phyloP scores from a whole-genome alignment of 2,113 vertebrate genomes.

The Sclerurus mexicanus region DNA sequence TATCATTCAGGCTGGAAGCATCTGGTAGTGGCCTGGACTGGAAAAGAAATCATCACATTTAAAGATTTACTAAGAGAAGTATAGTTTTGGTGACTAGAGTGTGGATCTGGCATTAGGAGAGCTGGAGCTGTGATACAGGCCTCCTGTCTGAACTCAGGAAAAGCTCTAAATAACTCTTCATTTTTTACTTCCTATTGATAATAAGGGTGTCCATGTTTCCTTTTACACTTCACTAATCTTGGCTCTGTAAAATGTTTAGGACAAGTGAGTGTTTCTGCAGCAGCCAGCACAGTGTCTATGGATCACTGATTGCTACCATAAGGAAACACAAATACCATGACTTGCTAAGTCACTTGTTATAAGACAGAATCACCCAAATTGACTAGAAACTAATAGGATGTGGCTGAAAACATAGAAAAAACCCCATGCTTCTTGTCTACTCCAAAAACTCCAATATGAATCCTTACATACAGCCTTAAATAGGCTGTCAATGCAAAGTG shows the following conservation, averaged over 20 bases:
- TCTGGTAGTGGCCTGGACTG: background rate
- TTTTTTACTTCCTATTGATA: background rate
- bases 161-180: background rate
- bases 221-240: background rate
- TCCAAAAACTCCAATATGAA: background rate
- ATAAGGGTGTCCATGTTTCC: background rate
- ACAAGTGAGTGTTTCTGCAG: background rate
- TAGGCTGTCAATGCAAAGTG: background rate
- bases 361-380: background rate
- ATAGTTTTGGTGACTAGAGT: background rate
- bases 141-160: background rate
- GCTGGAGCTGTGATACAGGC: background rate
- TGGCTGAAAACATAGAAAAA: background rate
- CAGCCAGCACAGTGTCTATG: background rate
- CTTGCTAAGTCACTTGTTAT: background rate
- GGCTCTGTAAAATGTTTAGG: background rate
- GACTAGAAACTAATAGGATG: background rate
- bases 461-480: background rate
- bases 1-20: background rate
- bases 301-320: background rate
- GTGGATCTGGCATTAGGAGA: background rate
- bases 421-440: rapidly evolving
- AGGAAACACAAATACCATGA: background rate
- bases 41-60: background rate
- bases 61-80: background rate